phyloP scores from a whole-genome alignment of 2,888 invertebrate species.

The Cataglyphis cursor region DNA sequence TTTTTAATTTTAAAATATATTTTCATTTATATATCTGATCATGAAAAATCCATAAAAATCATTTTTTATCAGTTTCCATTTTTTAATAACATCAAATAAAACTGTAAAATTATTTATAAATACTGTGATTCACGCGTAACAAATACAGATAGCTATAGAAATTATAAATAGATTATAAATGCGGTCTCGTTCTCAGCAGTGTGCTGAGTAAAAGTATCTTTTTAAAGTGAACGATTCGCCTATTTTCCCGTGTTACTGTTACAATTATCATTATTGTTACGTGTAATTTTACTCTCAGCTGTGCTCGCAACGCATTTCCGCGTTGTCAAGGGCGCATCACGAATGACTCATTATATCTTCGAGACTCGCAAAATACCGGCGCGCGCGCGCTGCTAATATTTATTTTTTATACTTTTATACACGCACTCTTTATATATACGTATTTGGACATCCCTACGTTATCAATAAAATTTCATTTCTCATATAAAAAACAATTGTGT shows the following conservation, averaged over 20 bases:
- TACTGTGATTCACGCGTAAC: slow-evolving; percentile 22
- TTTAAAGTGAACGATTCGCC: slow-evolving; percentile 24
- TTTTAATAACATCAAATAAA: not conserved
- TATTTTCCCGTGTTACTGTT: slow-evolving; percentile 28
- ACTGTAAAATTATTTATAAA: slow-evolving; percentile 13
- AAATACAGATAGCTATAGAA: not conserved
- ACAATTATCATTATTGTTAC: slow-evolving; percentile 25
- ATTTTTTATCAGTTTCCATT: not conserved
- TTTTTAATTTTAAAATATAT: slow-evolving; percentile 1
- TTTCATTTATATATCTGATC: not conserved
- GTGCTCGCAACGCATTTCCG: not conserved
- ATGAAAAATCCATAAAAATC: not conserved
- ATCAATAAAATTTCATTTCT: slow-evolving; percentile 80
- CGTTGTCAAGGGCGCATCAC: slow-evolving; percentile 5
- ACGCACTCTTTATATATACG: slow-evolving; percentile 76
- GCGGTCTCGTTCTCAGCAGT: slow-evolving; percentile 17
- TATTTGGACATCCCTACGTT: slow-evolving; percentile 70
- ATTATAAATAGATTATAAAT: slow-evolving; percentile 4
- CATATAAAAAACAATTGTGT: slow-evolving; percentile 33
- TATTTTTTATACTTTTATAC: slow-evolving; percentile 85
- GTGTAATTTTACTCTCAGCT: slow-evolving; percentile 18
- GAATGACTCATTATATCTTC: slow-evolving; percentile 65
- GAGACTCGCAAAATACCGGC: slow-evolving; percentile 66
- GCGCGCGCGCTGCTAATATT: slow-evolving; percentile 74
- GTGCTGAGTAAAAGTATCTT: not conserved